Base-by-base conservation (phyloP, 2,888 invertebrate species). In the Apodemia hepburni region DNA sequence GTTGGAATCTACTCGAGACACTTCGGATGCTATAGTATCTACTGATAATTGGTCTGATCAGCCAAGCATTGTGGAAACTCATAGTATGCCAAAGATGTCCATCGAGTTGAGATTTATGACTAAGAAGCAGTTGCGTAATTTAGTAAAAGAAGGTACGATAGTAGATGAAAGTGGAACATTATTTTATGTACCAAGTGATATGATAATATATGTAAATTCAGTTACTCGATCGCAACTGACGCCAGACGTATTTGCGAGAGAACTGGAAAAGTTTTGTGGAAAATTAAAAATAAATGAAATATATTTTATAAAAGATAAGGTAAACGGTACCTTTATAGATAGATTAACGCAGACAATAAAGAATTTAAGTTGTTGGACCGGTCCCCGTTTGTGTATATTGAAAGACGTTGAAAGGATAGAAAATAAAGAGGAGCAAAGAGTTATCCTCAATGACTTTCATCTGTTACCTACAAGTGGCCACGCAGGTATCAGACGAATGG, bases 401-500 rank as follows among this genome's bases (percentile, higher is more conserved):
- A 60, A 49, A n/a, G 33, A 49, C 18, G 17, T 49, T 12, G 9
- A 60, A 60, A 15, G 22, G 33, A 60, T 49, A n/a, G 15, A 49
- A n/a, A 45, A 47, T 45, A 60, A 60, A 60, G 60, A 60, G n/a
- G 51, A 51, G 17, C 35, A 17, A 47, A 58, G n/a, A 27, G 60
- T 61, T 8, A 65, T 66, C 33, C 35, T 66, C 12, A 65, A 67
- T 33, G 62, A 65, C 22, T 66, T 59, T 58, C 64, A 64, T 57
- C 29, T 64, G 17, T 47, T 66, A 33, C 64, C 64, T 6, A 63
- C 65, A 17, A 66, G 65, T 61, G 65, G 63, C 3, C 67, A 65
- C 18, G 64, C 65, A 1, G 65, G 65, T 11, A 57, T 65, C 12
- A 61, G 60, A 51, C 35, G 65, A 17, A 67, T 67, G 65, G 4